Percentiles rank a stretch among this genome's conserved stretches.
Conservation (phyloP, 2,888 invertebrate species). For the Anaspis maculata region DNA sequence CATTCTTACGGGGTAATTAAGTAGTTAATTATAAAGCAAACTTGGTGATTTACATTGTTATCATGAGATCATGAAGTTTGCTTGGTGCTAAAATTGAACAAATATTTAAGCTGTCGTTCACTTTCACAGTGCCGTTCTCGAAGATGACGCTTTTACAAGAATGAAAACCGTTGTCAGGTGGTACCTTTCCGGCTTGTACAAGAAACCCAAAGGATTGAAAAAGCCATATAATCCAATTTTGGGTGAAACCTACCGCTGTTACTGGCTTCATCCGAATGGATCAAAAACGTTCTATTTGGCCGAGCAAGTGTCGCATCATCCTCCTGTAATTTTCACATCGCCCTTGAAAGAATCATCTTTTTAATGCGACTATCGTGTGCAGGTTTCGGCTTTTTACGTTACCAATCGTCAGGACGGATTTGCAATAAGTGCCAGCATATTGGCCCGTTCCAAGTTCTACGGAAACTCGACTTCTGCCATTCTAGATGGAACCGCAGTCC, state of each 20-base stretch:
- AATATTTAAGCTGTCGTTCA: too few relatives aligned
- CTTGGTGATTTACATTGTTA: too few relatives aligned
- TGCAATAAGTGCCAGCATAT: conserved; percentile 80
- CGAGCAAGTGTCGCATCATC: conserved; percentile 94
- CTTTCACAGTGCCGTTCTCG: conserved; percentile 73
- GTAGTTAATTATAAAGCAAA: too few relatives aligned
- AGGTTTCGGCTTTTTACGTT: conserved; percentile 89
- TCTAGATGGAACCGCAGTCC: conserved; percentile 76
- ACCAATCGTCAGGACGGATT: conserved; percentile 91
- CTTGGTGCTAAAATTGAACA: too few relatives aligned
- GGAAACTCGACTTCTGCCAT: conserved; percentile 94
- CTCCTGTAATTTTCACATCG: too few relatives aligned
- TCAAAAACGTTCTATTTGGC: conserved; percentile 86
- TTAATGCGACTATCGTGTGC: too few relatives aligned
- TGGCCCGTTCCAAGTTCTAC: conserved; percentile 92
- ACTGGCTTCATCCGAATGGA: conserved; percentile 76
- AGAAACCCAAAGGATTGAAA: conserved; percentile 90
- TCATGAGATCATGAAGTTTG: too few relatives aligned
- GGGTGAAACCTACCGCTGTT: conserved; percentile 87
- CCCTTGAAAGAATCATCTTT: too few relatives aligned
- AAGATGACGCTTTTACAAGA: conserved; percentile 82
- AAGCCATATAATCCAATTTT: conserved; percentile 94
- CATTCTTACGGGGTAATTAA: conserved; percentile 64
- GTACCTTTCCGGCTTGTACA: conserved; percentile 90
- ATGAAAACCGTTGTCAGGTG: conserved; percentile 84